Conservation (phyloP, 2,888 invertebrate genomes). For the Lysandra bellargus region DNA sequence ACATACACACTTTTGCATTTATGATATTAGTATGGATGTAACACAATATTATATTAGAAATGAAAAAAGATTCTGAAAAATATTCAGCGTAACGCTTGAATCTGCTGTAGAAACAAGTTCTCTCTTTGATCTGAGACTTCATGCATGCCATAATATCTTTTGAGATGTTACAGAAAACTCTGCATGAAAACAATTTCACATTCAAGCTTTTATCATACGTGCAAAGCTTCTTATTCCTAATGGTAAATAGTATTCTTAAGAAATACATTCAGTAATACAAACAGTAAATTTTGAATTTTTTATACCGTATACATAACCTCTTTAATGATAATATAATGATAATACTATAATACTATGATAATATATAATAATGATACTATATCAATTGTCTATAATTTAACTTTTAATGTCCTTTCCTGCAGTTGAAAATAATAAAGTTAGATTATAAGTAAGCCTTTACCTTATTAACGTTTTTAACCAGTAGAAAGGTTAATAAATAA, state of each 20-base stretch:
- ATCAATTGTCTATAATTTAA: too few species aligned
- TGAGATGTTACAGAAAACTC: background rate
- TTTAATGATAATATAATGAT: too few species aligned
- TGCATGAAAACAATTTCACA: background rate
- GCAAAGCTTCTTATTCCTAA: background rate
- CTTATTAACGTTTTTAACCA: too few species aligned
- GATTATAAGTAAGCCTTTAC: too few species aligned
- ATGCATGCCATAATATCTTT: background rate
- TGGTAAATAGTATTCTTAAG: background rate
- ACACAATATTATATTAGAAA: background rate
- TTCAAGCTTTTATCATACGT: background rate
- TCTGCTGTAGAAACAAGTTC: background rate
- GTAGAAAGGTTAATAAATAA: too few species aligned
- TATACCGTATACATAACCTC: too few species aligned
- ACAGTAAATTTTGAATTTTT: too few species aligned
- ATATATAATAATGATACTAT: too few species aligned
- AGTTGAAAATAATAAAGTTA: too few species aligned
- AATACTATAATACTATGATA: too few species aligned
- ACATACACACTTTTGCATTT: background rate
- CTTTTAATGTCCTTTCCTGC: too few species aligned
- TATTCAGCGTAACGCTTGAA: background rate
- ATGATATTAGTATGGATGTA: too few species aligned
- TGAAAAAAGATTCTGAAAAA: background rate
- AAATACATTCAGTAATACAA: background rate
- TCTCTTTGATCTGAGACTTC: background rate